These are phyloP conservation scores for Scaptomyza reducta DNA, from an alignment of 2,888 invertebrate species.

Conservation along the genomic window DNA sequence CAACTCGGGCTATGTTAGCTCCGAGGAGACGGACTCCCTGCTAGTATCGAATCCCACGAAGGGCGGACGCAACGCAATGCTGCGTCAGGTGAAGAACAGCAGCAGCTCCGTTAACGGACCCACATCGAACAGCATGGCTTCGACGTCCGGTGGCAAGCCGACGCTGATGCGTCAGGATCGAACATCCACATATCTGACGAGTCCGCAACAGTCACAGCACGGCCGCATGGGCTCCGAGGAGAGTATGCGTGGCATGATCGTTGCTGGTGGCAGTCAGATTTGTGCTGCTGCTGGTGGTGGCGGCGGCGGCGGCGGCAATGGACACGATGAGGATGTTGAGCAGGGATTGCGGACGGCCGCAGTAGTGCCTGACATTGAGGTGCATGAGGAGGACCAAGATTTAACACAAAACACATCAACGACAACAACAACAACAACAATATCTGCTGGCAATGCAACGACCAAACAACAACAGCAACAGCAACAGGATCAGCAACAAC, in stretches of 20 bases:
- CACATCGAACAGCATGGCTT: constrained; percentile 75
- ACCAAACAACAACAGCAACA: constrained; percentile 52
- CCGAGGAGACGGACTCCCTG: constrained; percentile 93
- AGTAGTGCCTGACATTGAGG: constrained; percentile 85
- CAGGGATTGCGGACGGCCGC: constrained; percentile 72
- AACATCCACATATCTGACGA: constrained; percentile 90
- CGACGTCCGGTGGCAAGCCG: constrained; percentile 87
- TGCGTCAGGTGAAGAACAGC: constrained; percentile 82
- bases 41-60: constrained; percentile 86
- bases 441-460: constrained; percentile 3
- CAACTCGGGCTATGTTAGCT: constrained; percentile 89
- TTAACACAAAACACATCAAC: constrained; percentile 63
- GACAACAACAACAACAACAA: constrained; percentile 68
- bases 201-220: constrained; percentile 88
- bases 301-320: neutral
- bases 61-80: constrained; percentile 80
- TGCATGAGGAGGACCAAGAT: constrained; percentile 83
- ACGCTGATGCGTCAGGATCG: constrained; percentile 94
- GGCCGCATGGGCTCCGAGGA: constrained; percentile 92
- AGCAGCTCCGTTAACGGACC: constrained; percentile 83
- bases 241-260: constrained; percentile 86
- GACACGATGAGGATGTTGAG: constrained; percentile 84
- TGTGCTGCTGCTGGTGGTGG: too few species aligned
- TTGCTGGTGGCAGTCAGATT: neutral
- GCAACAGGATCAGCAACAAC: constrained; percentile 73